A percentile compares a stretch with the other conserved stretches of the same genome.
Conservation (phyloP, 2,888 invertebrate species). For the Meloe dianella region DNA sequence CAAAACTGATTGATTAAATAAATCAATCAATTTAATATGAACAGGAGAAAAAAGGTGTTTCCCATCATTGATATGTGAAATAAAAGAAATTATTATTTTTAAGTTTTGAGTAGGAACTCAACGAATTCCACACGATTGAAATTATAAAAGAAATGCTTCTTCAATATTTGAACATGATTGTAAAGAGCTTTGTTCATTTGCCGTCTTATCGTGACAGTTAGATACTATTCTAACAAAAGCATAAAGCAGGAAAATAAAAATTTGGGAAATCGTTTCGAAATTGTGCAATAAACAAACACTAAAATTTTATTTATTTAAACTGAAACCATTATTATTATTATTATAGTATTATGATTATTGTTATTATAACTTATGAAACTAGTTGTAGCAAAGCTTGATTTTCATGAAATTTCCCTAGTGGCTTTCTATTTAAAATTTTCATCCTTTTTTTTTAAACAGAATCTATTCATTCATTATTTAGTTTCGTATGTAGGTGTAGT, state of each 20-base stretch:
- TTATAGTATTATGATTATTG: not conserved
- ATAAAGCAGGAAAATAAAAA: not conserved
- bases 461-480: not conserved
- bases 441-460: not conserved
- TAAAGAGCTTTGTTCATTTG: not conserved
- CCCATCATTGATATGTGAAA: not conserved
- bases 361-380: not conserved
- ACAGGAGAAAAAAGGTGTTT: not conserved
- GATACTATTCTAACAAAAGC: not conserved
- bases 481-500: not conserved
- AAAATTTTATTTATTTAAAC: not conserved
- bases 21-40: not conserved
- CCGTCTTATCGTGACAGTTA: not conserved
- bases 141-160: not conserved
- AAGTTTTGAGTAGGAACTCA: too few species aligned
- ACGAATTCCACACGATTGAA: not conserved
- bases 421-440: not conserved
- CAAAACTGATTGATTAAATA: not conserved
- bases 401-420: conserved; percentile 4
- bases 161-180: not conserved
- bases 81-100: too few species aligned
- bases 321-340: not conserved
- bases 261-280: not conserved
- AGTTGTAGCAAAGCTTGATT: conserved; percentile 1
- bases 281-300: not conserved